These are phyloP conservation scores for Hetaerina titia DNA, from an alignment of 2,888 invertebrate genomes.

Conservation along the genomic window DNA sequence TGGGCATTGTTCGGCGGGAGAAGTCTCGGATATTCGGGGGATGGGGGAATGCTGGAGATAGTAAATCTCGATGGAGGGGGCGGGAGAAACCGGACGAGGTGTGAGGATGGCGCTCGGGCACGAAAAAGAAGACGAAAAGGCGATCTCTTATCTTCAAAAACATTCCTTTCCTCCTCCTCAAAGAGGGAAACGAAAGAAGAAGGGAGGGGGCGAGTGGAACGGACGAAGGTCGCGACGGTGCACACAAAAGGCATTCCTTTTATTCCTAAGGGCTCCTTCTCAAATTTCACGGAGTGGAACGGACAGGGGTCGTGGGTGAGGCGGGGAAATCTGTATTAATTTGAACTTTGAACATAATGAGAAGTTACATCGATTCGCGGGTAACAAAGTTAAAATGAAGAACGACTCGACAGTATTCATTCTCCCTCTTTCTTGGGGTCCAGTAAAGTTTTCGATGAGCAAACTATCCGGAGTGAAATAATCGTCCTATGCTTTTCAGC, in stretches of 20 bases:
- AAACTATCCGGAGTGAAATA: too few relatives aligned
- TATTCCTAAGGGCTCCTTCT: background rate
- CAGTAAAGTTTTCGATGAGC: too few relatives aligned
- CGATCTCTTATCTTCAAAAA: background rate
- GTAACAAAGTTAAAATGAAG: background rate
- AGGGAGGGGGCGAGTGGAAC: too few relatives aligned
- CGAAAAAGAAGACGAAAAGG: background rate
- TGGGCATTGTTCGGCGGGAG: background rate
- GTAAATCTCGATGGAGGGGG: conserved; percentile 46
- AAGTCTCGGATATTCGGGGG: background rate
- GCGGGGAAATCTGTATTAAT: background rate
- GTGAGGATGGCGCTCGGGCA: background rate
- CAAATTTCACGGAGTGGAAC: background rate
- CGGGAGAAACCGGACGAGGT: background rate
- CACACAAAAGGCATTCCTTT: background rate
- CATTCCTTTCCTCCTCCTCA: background rate
- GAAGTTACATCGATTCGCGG: background rate
- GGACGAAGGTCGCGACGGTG: background rate
- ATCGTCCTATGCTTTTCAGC: too few relatives aligned
- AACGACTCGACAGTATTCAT: background rate
- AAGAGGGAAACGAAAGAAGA: too few relatives aligned
- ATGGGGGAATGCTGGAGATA: background rate
- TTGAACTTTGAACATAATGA: background rate
- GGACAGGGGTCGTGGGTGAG: background rate
- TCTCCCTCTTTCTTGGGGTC: background rate